phyloP scores from a whole-genome alignment of 2,797 vertebrate genomes.

The Prunella strophiata region DNA sequence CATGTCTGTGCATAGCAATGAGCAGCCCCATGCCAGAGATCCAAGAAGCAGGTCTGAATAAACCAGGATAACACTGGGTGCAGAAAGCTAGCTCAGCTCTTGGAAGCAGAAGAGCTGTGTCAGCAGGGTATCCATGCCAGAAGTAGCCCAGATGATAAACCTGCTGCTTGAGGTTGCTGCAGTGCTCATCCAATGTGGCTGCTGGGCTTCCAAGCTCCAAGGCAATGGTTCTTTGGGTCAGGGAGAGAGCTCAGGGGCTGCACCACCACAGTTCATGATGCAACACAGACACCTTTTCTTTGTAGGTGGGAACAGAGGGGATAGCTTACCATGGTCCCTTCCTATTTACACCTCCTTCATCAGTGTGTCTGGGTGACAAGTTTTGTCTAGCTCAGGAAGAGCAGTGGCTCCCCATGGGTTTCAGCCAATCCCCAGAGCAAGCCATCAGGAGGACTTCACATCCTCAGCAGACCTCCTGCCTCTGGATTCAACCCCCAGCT shows the following conservation, averaged over 20 bases:
- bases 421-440: not conserved
- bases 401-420: not conserved
- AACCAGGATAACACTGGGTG: not conserved
- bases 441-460: not conserved
- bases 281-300: not conserved
- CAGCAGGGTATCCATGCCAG: not conserved
- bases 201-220: not conserved
- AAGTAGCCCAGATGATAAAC: not conserved
- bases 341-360: not conserved
- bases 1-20: not conserved
- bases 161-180: not conserved
- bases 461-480: not conserved
- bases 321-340: not conserved
- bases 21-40: not conserved
- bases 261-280: not conserved
- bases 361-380: not conserved
- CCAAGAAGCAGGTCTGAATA: not conserved
- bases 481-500: not conserved
- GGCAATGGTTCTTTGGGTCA: not conserved
- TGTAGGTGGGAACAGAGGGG: not conserved
- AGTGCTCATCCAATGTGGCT: not conserved
- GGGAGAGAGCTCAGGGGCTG: not conserved
- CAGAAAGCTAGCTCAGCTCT: not conserved
- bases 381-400: not conserved
- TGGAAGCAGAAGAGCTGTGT: not conserved